A percentile compares a stretch with the other conserved stretches of the same genome.
These are phyloP conservation scores for Tringa solitaria DNA, from an alignment of 2,113 vertebrate genomes.

Conservation along the genomic window DNA sequence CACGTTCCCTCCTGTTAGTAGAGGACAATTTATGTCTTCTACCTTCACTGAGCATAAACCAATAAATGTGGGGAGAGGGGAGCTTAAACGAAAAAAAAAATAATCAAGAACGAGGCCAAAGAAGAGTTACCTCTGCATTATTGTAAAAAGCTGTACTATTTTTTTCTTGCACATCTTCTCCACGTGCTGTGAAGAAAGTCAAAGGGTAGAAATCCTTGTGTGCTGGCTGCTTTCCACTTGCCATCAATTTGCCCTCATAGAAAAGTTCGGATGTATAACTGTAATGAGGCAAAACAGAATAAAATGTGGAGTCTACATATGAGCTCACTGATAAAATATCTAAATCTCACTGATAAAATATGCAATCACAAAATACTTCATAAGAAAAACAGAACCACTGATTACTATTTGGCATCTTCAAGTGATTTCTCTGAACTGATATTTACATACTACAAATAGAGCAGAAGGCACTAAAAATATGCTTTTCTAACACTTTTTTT, in stretches of 20 bases:
- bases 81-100: neutral
- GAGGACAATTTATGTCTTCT: neutral
- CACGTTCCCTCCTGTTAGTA: neutral
- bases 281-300: slow-evolving; percentile 51
- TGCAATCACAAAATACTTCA: slow-evolving; percentile 18
- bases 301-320: slow-evolving; percentile 9
- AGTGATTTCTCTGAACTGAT: neutral
- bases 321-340: neutral
- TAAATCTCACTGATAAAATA: slow-evolving; percentile 35
- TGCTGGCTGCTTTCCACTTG: slow-evolving; percentile 96
- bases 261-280: slow-evolving; percentile 99
- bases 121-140: slow-evolving; percentile 89
- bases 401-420: neutral
- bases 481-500: neutral
- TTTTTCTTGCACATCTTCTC: slow-evolving; percentile 98
- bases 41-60: neutral
- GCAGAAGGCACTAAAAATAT: slow-evolving; percentile 5
- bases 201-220: slow-evolving; percentile 99
- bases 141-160: slow-evolving; percentile 99
- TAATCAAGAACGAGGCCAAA: neutral
- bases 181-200: slow-evolving; percentile 97
- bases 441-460: neutral
- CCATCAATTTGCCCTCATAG: slow-evolving; percentile 98
- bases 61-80: neutral
- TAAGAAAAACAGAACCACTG: slow-evolving; percentile 13